phyloP scores from a whole-genome alignment of 1,140 invertebrate genomes.

The Agraylea sexmaculata region DNA sequence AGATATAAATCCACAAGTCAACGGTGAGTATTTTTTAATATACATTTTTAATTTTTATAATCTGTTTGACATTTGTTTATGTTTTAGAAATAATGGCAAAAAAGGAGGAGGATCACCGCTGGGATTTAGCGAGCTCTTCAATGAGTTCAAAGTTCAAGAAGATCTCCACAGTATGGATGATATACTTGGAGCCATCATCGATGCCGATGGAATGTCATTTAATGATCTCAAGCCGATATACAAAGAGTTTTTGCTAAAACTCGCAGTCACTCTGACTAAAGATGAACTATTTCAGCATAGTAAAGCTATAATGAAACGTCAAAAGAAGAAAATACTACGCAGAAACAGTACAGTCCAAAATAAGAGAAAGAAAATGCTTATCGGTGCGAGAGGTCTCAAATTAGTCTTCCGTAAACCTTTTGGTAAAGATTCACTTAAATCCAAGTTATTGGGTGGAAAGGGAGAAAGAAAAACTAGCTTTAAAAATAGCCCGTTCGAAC shows the following conservation, averaged over 20 bases:
- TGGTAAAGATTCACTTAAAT: slow-evolving; percentile 41
- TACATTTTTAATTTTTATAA: slow-evolving; percentile 5
- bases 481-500: slow-evolving; percentile 22
- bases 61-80: slow-evolving; percentile 7
- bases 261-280: slow-evolving; percentile 76
- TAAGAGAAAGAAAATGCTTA: slow-evolving; percentile 40
- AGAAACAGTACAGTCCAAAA: slow-evolving; percentile 40
- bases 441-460: slow-evolving; percentile 30
- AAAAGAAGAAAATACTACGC: slow-evolving; percentile 53
- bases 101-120: slow-evolving; percentile 57
- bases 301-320: slow-evolving; percentile 77
- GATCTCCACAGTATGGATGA: slow-evolving; percentile 78
- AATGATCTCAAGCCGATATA: slow-evolving; percentile 84
- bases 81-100: slow-evolving; percentile 45
- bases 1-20: slow-evolving; percentile 53
- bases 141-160: slow-evolving; percentile 72
- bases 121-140: slow-evolving; percentile 71
- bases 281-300: slow-evolving; percentile 82
- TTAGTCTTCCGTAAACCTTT: slow-evolving; percentile 40
- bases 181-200: slow-evolving; percentile 75
- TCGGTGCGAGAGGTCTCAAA: slow-evolving; percentile 41
- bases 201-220: slow-evolving; percentile 83
- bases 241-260: slow-evolving; percentile 76
- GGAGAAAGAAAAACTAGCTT: slow-evolving; percentile 14
- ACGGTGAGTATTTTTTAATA: slow-evolving; percentile 31